A percentile compares a stretch with the other conserved stretches of the same genome.
Evolutionary conservation across 2,797 vertebrate species (phyloP).

Genomic region (Helarctos malayanus): DNA sequence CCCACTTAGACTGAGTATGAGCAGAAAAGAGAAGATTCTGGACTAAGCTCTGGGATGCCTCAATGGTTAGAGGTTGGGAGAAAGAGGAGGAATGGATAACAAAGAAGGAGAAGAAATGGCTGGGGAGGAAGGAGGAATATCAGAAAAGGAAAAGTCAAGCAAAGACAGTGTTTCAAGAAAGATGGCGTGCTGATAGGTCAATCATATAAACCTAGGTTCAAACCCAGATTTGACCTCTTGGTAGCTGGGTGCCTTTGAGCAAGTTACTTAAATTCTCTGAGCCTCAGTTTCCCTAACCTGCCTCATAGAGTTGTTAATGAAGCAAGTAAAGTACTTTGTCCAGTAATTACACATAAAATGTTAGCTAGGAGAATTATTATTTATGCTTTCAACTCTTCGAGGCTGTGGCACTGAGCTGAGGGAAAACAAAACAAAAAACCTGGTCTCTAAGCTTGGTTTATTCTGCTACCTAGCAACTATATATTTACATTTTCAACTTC

Average conservation of each 20-base stretch:
- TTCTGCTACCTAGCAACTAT: conserved; percentile 82
- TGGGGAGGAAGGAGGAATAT: neutral
- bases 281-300: conserved; percentile 2
- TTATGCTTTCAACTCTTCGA: conserved; percentile 65
- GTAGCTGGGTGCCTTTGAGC: neutral
- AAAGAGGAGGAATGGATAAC: neutral
- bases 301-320: neutral
- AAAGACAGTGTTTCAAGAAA: neutral
- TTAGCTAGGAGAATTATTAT: conserved; percentile 58
- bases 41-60: neutral
- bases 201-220: neutral
- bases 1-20: neutral
- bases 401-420: conserved; percentile 43
- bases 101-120: neutral
- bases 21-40: neutral
- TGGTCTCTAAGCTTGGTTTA: conserved; percentile 63
- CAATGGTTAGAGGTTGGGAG: neutral
- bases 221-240: neutral
- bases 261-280: conserved; percentile 1
- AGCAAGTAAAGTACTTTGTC: conserved; percentile 5
- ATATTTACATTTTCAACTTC: conserved; percentile 73
- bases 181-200: neutral
- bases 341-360: conserved; percentile 54
- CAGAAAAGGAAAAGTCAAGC: neutral
- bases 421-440: neutral